These are phyloP conservation scores for Dendrocincla fuliginosa DNA, from an alignment of 2,797 vertebrate genomes.

Conservation along the genomic window DNA sequence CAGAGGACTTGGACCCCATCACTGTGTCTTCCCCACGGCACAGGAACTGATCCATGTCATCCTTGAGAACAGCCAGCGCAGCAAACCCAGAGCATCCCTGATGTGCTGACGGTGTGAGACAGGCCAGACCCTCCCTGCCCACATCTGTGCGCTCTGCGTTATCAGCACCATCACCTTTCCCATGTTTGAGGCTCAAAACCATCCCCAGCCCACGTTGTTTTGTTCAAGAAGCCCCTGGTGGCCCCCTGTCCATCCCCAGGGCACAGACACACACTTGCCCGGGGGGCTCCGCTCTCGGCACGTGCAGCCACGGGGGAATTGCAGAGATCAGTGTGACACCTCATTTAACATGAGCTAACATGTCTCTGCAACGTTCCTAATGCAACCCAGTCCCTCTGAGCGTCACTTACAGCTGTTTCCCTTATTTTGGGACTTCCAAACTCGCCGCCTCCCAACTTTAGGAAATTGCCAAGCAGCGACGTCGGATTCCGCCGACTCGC, in stretches of 20 bases:
- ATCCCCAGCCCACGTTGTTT: background rate
- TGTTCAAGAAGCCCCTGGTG: background rate
- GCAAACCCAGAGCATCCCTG: background rate
- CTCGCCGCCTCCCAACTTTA: background rate
- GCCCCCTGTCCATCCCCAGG: background rate
- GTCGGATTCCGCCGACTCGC: background rate
- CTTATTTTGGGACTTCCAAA: background rate
- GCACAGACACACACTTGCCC: background rate
- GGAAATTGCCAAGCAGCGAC: background rate
- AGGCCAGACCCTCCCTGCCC: background rate
- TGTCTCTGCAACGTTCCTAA: background rate
- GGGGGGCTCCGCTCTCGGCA: background rate
- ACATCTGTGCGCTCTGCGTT: background rate
- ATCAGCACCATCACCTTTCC: background rate
- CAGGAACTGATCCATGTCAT: background rate
- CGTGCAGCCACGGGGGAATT: background rate
- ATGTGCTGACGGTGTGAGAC: background rate
- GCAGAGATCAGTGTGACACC: constrained; percentile 30
- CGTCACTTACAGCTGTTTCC: constrained; percentile 11
- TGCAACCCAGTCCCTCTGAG: background rate
- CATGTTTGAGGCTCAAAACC: background rate
- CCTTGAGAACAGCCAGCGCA: background rate
- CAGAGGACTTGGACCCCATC: background rate
- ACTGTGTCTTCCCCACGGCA: background rate
- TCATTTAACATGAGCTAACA: constrained; percentile 12